These are phyloP conservation scores for Hippoglossus stenolepis DNA, from an alignment of 2,113 vertebrate genomes.

Conservation along the genomic window DNA sequence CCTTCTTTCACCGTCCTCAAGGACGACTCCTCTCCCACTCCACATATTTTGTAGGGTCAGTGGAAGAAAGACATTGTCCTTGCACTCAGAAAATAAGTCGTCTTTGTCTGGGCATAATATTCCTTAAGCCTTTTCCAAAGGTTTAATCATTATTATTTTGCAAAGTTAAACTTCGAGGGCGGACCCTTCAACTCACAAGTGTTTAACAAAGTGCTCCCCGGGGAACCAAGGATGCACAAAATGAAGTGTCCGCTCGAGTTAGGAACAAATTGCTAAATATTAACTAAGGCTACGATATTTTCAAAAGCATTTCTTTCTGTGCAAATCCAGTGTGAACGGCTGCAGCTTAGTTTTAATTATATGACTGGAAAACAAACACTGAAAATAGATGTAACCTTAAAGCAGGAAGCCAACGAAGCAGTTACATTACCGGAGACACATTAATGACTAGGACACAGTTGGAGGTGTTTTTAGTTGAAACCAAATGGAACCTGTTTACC, in stretches of 20 bases:
- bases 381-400: background rate
- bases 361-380: background rate
- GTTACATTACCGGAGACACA: background rate
- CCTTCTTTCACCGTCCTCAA: constrained; percentile 57
- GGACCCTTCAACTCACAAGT: constrained; percentile 3
- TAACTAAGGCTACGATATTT: background rate
- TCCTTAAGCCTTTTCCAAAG: constrained; percentile 16
- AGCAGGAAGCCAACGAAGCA: background rate
- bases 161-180: constrained; percentile 6
- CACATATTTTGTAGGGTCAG: constrained; percentile 45
- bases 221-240: background rate
- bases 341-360: background rate
- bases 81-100: constrained; percentile 18
- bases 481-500: too few relatives aligned
- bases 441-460: background rate
- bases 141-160: constrained; percentile 27
- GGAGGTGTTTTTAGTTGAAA: background rate
- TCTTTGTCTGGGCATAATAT: constrained; percentile 24
- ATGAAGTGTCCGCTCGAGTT: background rate
- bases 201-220: background rate
- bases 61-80: constrained; percentile 26
- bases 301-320: background rate
- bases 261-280: background rate
- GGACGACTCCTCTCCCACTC: constrained; percentile 40
- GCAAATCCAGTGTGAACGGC: background rate